phyloP scores from a whole-genome alignment of 2,888 invertebrate genomes.

The Eristalis tenax region DNA sequence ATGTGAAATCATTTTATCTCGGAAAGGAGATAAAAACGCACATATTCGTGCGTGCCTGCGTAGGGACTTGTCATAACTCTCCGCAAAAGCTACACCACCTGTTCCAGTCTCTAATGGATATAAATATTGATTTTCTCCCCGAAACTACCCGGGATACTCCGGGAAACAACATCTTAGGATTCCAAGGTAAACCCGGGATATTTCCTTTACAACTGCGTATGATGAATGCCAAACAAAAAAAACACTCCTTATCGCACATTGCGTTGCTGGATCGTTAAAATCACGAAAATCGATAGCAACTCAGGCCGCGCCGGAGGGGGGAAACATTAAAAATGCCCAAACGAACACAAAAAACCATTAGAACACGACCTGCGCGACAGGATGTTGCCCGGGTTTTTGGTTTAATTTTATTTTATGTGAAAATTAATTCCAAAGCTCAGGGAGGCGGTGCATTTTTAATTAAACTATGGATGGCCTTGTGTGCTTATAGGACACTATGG shows the following conservation, averaged over 20 bases:
- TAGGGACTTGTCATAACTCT: background rate
- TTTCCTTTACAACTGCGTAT: background rate
- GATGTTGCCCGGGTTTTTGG: background rate
- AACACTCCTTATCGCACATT: background rate
- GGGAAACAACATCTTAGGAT: background rate
- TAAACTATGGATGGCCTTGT: background rate
- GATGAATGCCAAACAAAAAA: background rate
- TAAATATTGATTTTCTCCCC: background rate
- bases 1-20: background rate
- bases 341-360: background rate
- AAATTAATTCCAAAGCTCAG: background rate
- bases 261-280: background rate
- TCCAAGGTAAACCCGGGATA: background rate
- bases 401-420: background rate
- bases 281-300: background rate
- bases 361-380: background rate
- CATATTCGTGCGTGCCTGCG: background rate
- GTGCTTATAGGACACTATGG: background rate
- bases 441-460: background rate
- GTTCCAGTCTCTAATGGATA: background rate
- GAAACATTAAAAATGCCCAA: background rate
- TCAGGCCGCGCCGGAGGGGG: background rate
- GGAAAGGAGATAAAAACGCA: background rate
- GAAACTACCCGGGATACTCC: background rate
- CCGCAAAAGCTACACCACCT: background rate